Base-by-base conservation (phyloP, 2,113 vertebrate species). In the Macaca nemestrina region DNA sequence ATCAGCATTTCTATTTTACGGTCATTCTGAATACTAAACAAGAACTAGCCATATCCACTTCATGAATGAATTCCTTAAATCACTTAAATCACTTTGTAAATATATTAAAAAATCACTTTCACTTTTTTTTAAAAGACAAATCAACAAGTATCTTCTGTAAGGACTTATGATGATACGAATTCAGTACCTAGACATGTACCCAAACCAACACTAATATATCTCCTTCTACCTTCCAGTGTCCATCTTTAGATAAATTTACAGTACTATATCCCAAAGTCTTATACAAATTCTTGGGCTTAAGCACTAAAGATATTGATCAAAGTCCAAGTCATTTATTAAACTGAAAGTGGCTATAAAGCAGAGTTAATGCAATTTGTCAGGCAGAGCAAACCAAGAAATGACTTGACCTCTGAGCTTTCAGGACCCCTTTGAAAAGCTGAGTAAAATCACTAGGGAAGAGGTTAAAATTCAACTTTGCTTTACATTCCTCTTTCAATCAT, bases 251-350 rank as follows among this genome's bases (percentile, higher is more conserved):
- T 78, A 57, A 97, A 32, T 67, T 84, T 75, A 88, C 8, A 88
- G 72, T 40, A 17, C 14, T 67, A 30, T 88, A 92, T 95, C 91
- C 68, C 75, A 89, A 95, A 90, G 59, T 78, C 88, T 95, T 93
- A 88, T 68, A 94, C 48, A 86, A 96, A 97, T 88, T 96, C 90
- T 90, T 96, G 88, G 55, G 88, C 81, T 96, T 86, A 92, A 86
- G 45, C n/a, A 81, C n/a, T 88, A 92, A 97, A 96, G 96, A 97
- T 94, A 97, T 80, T 88, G 96, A 97, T 98, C 90, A 90, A 96
- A 96, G 96, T 96, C 90, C 81, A 93, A 97, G 97, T 98, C 97
- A 98, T 86, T 97, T 95, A 97, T 98, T 98, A 98, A 98, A 97
- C 96, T 95, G 50, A 30, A 96, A 92, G 90, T 61, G 73, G 94